These are phyloP conservation scores for Chelmon rostratus DNA, from an alignment of 2,797 vertebrate species.

Conservation along the genomic window DNA sequence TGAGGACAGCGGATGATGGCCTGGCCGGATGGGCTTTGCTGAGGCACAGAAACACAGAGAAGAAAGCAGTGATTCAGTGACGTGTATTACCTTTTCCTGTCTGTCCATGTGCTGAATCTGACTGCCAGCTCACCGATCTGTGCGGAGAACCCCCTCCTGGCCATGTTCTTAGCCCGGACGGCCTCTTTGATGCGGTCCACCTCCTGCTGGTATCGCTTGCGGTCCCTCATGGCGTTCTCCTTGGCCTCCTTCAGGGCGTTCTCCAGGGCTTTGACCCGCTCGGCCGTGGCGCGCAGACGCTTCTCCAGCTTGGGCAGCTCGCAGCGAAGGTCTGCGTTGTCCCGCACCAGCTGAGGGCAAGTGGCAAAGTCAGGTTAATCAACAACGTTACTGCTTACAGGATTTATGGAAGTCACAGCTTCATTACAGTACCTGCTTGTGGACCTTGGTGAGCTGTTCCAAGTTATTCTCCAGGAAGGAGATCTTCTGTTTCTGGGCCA, in stretches of 20 bases:
- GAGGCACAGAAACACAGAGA: slow-evolving; percentile 15
- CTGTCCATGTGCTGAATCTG: neutral
- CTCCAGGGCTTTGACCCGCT: slow-evolving; percentile 94
- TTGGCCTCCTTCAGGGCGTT: slow-evolving; percentile 94
- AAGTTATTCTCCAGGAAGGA: slow-evolving; percentile 97
- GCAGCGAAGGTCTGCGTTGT: slow-evolving; percentile 96
- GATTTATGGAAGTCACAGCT: too few species aligned
- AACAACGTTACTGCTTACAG: too few species aligned
- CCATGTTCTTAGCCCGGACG: slow-evolving; percentile 95
- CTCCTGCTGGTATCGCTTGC: slow-evolving; percentile 95
- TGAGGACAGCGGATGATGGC: slow-evolving; percentile 91
- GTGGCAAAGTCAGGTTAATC: rapidly evolving
- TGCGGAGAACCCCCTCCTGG: slow-evolving; percentile 92
- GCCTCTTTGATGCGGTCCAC: slow-evolving; percentile 97
- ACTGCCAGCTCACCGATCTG: slow-evolving; percentile 89
- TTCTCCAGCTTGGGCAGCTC: slow-evolving; percentile 96
- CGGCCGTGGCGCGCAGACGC: slow-evolving; percentile 91
- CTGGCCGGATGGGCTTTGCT: slow-evolving; percentile 94
- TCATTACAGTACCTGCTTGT: slow-evolving; percentile 87
- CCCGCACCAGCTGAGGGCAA: slow-evolving; percentile 85
- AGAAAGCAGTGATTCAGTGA: neutral
- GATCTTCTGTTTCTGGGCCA: slow-evolving; percentile 95
- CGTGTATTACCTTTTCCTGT: neutral
- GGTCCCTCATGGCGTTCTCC: slow-evolving; percentile 93
- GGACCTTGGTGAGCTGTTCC: slow-evolving; percentile 96